Percentiles rank a stretch among this genome's conserved stretches.
Conservation (phyloP, 2,113 vertebrate species). For the Neopipo cinnamomea region DNA sequence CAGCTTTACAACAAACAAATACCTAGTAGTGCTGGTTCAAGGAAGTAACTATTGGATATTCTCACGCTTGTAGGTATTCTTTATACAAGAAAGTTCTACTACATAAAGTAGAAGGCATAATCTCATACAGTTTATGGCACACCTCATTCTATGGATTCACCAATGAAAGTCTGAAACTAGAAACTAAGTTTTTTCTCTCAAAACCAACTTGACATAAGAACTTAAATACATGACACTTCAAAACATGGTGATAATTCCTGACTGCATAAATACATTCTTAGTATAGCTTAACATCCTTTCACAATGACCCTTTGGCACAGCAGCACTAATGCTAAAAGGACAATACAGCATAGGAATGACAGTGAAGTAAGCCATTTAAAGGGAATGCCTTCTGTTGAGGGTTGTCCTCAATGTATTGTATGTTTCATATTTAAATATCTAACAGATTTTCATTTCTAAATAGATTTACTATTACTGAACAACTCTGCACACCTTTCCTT, state of each 20-base stretch:
- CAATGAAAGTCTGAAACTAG: not conserved
- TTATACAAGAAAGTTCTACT: not conserved
- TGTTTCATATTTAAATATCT: not conserved
- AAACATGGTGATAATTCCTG: not conserved
- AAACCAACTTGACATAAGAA: not conserved
- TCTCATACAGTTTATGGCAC: not conserved
- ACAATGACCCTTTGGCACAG: not conserved
- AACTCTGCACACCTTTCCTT: not conserved
- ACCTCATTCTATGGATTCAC: not conserved
- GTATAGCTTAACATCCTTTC: not conserved
- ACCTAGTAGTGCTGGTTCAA: not conserved
- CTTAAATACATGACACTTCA: not conserved
- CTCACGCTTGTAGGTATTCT: not conserved
- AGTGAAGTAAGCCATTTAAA: not conserved
- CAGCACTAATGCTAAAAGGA: not conserved
- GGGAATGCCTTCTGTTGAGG: not conserved
- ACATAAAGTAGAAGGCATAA: not conserved
- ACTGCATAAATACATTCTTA: not conserved
- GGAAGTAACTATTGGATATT: not conserved
- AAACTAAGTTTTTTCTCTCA: not conserved
- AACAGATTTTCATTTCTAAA: slow-evolving; percentile 36
- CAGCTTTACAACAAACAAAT: not conserved
- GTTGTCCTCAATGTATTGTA: not conserved
- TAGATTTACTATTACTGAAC: not conserved
- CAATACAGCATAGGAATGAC: not conserved